Evolutionary conservation across 1,140 invertebrate genomes (phyloP).

Genomic region (Octopus sinensis): DNA sequence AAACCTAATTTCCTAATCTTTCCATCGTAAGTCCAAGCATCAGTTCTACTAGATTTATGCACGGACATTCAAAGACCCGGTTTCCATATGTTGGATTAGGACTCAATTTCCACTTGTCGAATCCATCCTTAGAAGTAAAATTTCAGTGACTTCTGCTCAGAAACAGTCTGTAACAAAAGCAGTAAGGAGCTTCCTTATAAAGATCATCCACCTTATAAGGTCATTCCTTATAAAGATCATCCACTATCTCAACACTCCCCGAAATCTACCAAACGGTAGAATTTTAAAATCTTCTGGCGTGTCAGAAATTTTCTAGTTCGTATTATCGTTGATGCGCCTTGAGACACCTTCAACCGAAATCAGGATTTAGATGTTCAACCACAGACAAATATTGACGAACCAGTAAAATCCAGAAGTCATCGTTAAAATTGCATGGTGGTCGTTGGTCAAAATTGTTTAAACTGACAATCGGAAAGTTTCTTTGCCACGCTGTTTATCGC

Average conservation of each 20-base stretch:
- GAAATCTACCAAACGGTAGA: neutral
- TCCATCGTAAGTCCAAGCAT: slow-evolving; percentile 5
- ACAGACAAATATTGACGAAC: neutral
- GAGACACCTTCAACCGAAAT: neutral
- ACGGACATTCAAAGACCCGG: neutral
- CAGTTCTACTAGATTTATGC: neutral
- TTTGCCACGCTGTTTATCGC: neutral
- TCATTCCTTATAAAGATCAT: neutral
- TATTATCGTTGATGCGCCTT: neutral
- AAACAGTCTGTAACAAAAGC: slow-evolving; percentile 1
- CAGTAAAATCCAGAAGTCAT: neutral
- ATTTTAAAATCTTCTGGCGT: neutral
- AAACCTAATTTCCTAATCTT: neutral
- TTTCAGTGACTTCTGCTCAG: slow-evolving; percentile 1
- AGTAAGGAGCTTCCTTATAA: neutral
- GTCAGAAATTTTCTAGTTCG: neutral
- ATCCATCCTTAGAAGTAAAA: neutral
- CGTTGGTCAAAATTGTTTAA: neutral
- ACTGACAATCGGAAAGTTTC: neutral
- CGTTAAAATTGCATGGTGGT: neutral
- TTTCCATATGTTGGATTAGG: neutral
- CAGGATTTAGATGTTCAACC: neutral
- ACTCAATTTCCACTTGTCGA: neutral
- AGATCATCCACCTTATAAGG: neutral
- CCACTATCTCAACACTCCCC: neutral